Evolutionary conservation across 2,888 invertebrate genomes (phyloP), one percentile per base, ranked within the genome.

Genomic region (Agrotis ipsilon): DNA sequence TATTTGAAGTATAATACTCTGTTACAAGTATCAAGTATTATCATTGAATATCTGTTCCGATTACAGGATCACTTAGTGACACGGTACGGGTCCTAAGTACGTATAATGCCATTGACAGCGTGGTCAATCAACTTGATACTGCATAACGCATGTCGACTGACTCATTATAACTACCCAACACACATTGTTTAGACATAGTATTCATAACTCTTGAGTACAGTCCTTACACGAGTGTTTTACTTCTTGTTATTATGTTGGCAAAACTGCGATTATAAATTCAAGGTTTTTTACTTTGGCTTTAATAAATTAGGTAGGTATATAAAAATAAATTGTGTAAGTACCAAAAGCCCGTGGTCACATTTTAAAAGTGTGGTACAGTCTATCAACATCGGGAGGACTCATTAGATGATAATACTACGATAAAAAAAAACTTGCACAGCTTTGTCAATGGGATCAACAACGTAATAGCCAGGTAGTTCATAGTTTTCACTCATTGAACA

Each of bases 61-160:
- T 72, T 61, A 77, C 67, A 68, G 65, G 51, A 59, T 59, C 58
- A 67, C 52, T 66, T 68, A 81, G 45, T 73, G 68, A 60, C 73
- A 55, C 52, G 32, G 67, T 32, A 59, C 66, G 48, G 62, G 63
- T 71, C 62, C 69, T 79, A 72, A 77, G 77, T 68, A 63, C 61
- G 63, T 74, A n/a, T n/a, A 76, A 71, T 83, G 82, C 70, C 76
- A 84, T 81, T 81, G 79, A 84, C 82, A 81, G 75, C 60, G 48
- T 78, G 82, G 82, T 84, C 84, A 83, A 81, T 83, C 82, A 84
- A 83, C 78, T 71, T 76, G 74, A 76, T 78, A 79, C 75, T 77
- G 77, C 76, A 68, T 72, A 72, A 77, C 72, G 60, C 68, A 72
- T 75, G 77, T 72, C 58, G 68, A 57, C 77, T 83, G 81, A 80